phyloP scores from a whole-genome alignment of 2,797 vertebrate species.

The Anolis apletophallus region DNA sequence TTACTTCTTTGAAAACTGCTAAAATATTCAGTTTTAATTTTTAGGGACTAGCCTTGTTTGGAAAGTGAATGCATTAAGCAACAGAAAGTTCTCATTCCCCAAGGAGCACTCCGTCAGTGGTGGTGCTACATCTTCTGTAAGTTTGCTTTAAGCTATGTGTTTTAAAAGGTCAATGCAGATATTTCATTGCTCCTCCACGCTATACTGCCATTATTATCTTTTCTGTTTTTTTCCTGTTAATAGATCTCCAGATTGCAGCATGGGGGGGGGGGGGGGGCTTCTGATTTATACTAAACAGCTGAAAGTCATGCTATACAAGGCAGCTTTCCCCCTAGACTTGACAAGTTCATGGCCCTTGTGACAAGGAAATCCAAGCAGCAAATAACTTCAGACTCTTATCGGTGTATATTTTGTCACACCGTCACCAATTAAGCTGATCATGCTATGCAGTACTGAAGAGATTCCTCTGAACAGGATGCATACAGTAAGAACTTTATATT shows the following conservation, averaged over 20 bases:
- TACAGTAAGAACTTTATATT: no score
- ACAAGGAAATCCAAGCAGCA: background rate
- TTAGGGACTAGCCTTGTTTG: background rate
- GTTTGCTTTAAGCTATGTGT: background rate
- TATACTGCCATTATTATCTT: background rate
- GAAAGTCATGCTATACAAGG: background rate
- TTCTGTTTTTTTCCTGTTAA: background rate
- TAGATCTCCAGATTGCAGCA: no score
- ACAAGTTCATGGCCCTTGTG: background rate
- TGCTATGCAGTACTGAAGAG: background rate
- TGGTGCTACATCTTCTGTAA: background rate
- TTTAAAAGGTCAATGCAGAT: background rate
- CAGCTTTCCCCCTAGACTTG: background rate
- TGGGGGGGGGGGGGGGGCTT: no score
- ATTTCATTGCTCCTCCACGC: background rate
- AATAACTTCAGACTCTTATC: background rate
- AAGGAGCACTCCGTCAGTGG: background rate
- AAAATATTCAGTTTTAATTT: background rate
- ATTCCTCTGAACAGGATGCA: background rate
- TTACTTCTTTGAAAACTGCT: background rate
- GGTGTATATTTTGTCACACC: background rate
- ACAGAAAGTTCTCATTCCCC: background rate
- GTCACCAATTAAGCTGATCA: background rate
- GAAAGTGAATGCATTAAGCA: background rate
- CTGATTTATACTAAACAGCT: background rate